Base-by-base conservation (phyloP, 2,888 invertebrate genomes). In the Leptarthrus brevirostris region DNA sequence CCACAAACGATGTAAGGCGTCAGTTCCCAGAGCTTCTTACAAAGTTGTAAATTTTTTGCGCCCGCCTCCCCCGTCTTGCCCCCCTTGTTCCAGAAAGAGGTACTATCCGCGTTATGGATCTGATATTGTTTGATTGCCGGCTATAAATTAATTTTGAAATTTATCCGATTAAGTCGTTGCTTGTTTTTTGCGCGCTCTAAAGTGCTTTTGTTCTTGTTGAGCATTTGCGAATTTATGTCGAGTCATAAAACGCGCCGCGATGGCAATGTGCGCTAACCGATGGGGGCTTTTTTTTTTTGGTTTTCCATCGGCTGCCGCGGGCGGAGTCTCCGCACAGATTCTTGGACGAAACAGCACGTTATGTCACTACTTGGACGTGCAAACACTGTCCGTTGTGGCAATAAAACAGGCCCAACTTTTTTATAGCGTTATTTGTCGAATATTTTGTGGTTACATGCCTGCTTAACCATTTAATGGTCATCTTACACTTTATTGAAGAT, bases 121-220 rank as follows among this genome's bases (percentile, higher is more conserved):
- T 61, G 69, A 49, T 69, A 49, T 49, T 69, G 34, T 53, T 70
- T 66, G 66, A 49, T 66, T 53, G 49, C 53, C 49, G 36, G 36
- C 36, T 16, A 53, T 70, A 70, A 70, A 70, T 70, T 70, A 70
- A 53, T 70, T 70, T 53, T 70, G 70, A 70, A 70, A 53, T 53
- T 70, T 70, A 70, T 70, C 70, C 70, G 70, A 70, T 70, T 70
- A 70, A 70, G 70, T 49, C 26, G 70, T 70, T 36, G 30, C 34
- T 36, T 12, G 69, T 30, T 30, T 26, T 69, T 49, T 49, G 16
- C 34, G 24, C 22, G 22, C 20, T 53, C 30, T 26, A 30, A 49
- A 30, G 49, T 40, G 36, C 61, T 61, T 61, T 61, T 61, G 61
- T 61, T 61, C 61, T 61, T 61, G 61, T 40, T 61, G 40, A 61